A percentile compares a stretch with the other conserved stretches of the same genome.
Conservation (phyloP, 2,888 invertebrate species). For the Hirtodrosophila confusa region DNA sequence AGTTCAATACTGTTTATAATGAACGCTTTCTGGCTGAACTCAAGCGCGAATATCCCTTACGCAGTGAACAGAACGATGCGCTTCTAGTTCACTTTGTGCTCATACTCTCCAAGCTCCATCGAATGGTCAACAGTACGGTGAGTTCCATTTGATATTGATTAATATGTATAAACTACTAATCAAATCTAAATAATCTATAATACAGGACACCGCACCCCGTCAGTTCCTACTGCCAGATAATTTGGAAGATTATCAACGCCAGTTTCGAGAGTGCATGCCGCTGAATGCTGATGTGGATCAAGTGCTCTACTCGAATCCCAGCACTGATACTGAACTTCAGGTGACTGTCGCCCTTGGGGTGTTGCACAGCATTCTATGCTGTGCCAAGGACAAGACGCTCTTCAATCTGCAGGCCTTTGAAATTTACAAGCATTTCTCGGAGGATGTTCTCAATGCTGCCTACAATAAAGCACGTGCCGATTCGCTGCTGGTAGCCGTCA, state of each 20-base stretch:
- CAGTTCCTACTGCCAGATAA: conserved; percentile 80
- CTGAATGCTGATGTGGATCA: conserved; percentile 65
- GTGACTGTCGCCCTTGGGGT: conserved; percentile 81
- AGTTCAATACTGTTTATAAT: conserved; percentile 84
- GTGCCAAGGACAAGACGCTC: conserved; percentile 86
- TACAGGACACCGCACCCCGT: conserved; percentile 32
- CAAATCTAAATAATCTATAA: no score
- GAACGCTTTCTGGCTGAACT: conserved; percentile 82
- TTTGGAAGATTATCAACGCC: conserved; percentile 76
- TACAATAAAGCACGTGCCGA: conserved; percentile 86
- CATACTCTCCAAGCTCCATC: conserved; percentile 77
- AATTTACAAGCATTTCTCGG: conserved; percentile 90
- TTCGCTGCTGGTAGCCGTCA: conserved; percentile 86
- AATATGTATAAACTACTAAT: no score
- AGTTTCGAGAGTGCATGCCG: conserved; percentile 62
- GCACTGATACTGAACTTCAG: conserved; percentile 72
- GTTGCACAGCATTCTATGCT: conserved; percentile 88
- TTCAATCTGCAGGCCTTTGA: conserved; percentile 89
- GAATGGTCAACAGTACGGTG: conserved; percentile 70
- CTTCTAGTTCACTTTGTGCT: conserved; percentile 82
- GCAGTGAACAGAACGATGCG: conserved; percentile 72
- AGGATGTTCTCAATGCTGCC: conserved; percentile 86
- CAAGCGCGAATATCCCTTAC: conserved; percentile 74
- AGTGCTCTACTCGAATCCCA: conserved; percentile 72
- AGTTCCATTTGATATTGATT: conserved; percentile 6